These are phyloP conservation scores for Sesamia nonagrioides DNA, from an alignment of 1,140 invertebrate genomes.

Conservation along the genomic window DNA sequence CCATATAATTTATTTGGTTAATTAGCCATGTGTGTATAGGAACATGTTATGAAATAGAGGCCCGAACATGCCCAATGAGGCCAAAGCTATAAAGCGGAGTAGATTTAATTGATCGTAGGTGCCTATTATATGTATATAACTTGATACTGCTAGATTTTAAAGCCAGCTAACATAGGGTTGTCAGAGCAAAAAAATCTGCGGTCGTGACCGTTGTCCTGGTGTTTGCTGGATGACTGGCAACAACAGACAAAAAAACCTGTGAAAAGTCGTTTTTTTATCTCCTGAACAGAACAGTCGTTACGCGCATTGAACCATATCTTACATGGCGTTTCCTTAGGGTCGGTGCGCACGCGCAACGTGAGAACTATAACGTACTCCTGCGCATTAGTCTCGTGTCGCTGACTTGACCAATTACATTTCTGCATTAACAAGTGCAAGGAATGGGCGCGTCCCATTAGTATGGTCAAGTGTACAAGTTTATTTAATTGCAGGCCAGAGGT, in stretches of 20 bases:
- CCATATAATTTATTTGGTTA: conserved; percentile 24
- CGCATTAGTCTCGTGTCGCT: conserved; percentile 66
- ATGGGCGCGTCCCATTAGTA: conserved; percentile 45
- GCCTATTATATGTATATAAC: background rate
- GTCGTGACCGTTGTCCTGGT: background rate
- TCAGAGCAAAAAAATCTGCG: conserved; percentile 5
- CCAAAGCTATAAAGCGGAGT: background rate
- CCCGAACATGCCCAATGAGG: background rate
- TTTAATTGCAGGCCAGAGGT: conserved; percentile 40
- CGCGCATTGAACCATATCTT: conserved; percentile 79
- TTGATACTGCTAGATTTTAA: background rate
- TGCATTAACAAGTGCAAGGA: conserved; percentile 71
- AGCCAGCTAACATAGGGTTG: background rate
- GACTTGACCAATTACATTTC: conserved; percentile 66
- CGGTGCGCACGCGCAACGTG: conserved; percentile 70
- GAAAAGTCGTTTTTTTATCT: conserved; percentile 46
- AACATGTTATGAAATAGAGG: conserved; percentile 9
- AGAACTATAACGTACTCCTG: conserved; percentile 71
- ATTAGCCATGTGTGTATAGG: conserved; percentile 12
- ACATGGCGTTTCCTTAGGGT: conserved; percentile 77
- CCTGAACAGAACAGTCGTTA: conserved; percentile 67
- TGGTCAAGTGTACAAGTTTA: conserved; percentile 47
- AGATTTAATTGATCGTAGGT: background rate
- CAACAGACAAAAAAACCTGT: conserved; percentile 27
- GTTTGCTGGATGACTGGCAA: conserved; percentile 25